A percentile compares a stretch with the other conserved stretches of the same genome.
Conservation (phyloP, 2,797 vertebrate species). For the Dipus sagitta region DNA sequence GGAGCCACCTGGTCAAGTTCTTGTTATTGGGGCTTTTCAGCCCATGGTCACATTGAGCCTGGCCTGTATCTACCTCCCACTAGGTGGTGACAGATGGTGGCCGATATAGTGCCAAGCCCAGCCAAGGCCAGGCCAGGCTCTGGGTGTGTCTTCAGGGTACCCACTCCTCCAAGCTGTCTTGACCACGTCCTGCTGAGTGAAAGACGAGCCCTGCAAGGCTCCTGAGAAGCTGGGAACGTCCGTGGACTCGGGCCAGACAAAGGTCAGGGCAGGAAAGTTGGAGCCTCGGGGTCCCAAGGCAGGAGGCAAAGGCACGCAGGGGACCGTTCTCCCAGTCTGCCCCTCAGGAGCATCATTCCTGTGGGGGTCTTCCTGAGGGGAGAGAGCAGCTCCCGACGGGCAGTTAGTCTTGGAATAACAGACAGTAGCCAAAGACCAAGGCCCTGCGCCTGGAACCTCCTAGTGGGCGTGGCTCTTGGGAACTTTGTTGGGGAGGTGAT, state of each 20-base stretch:
- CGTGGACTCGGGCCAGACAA: not conserved
- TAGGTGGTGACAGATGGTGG: no score
- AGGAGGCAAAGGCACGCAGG: no score
- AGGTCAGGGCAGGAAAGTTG: rapidly evolving
- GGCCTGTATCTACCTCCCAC: not conserved
- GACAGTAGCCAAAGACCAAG: not conserved
- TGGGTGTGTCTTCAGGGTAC: not conserved
- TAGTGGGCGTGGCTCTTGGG: rapidly evolving
- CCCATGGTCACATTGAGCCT: not conserved
- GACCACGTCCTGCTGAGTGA: not conserved
- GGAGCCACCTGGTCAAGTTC: not conserved
- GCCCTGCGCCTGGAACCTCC: not conserved
- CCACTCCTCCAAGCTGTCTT: not conserved
- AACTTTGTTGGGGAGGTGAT: not conserved
- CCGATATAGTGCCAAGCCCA: not conserved
- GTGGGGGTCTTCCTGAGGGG: not conserved
- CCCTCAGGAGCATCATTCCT: not conserved
- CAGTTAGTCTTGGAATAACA: not conserved
- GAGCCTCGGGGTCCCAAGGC: not conserved
- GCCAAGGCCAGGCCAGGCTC: not conserved
- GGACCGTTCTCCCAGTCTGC: no score
- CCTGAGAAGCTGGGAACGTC: not conserved
- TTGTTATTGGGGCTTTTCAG: not conserved
- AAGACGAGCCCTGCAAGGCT: not conserved
- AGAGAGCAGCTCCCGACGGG: not conserved